phyloP scores from a whole-genome alignment of 2,888 invertebrate genomes.

The Sturmia bella region DNA sequence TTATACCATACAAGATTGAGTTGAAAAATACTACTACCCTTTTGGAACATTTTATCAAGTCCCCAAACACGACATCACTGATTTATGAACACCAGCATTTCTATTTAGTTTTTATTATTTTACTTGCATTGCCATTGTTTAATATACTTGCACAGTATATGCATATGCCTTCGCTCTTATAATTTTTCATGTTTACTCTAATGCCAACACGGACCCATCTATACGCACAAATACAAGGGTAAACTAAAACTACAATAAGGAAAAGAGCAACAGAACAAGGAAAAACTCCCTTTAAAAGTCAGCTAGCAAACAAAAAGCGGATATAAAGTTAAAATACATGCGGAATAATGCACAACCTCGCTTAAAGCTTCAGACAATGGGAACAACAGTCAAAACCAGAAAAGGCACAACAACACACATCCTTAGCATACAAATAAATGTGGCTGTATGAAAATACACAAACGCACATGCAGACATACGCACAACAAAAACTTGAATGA shows the following conservation, averaged over 20 bases:
- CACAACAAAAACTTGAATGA: background rate
- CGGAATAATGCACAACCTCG: too few species aligned
- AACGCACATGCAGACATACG: background rate
- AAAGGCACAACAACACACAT: slow-evolving; percentile 4
- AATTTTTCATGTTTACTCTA: slow-evolving; percentile 22
- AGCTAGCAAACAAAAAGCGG: slow-evolving; percentile 14
- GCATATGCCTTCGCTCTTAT: too few species aligned
- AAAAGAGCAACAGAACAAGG: slow-evolving; percentile 7
- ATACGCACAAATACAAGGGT: background rate
- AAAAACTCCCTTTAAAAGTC: slow-evolving; percentile 54
- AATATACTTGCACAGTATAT: slow-evolving; percentile 22
- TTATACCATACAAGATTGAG: background rate
- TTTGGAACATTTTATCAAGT: slow-evolving; percentile 7
- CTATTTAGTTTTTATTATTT: slow-evolving; percentile 5
- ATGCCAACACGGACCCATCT: slow-evolving; percentile 25
- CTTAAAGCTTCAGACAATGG: background rate
- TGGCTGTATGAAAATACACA: background rate
- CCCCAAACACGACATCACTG: slow-evolving; percentile 18
- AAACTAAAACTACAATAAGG: slow-evolving; percentile 6
- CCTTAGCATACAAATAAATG: background rate
- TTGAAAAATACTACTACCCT: slow-evolving; percentile 33
- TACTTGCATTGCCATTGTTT: slow-evolving; percentile 18
- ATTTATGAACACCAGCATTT: slow-evolving; percentile 27
- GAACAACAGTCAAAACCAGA: slow-evolving; percentile 9
- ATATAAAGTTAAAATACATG: background rate